These are phyloP conservation scores for Metallyticus violacea DNA, from an alignment of 2,888 invertebrate species.

Conservation along the genomic window DNA sequence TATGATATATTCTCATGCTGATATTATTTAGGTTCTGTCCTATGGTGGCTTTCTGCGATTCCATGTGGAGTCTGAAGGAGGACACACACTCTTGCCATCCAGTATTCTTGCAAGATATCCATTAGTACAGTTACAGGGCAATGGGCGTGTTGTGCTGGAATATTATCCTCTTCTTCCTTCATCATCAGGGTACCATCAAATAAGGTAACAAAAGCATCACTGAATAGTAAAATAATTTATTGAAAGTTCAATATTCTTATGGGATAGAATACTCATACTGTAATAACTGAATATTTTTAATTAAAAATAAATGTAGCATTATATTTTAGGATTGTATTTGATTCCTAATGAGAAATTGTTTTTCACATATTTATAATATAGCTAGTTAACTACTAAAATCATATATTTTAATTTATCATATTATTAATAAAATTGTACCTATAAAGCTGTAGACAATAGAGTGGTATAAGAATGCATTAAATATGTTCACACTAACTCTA, in stretches of 20 bases:
- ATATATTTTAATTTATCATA: too few species aligned
- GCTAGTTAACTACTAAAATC: too few species aligned
- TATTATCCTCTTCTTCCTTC: constrained; percentile 55
- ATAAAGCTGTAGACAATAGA: too few species aligned
- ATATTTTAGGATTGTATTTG: too few species aligned
- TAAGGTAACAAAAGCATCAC: constrained; percentile 47
- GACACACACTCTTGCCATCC: constrained; percentile 53
- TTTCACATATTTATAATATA: too few species aligned
- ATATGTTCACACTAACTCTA: too few species aligned
- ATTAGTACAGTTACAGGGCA: constrained; percentile 77
- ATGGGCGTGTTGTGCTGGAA: constrained; percentile 67
- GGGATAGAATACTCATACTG: background rate
- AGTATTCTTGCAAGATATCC: constrained; percentile 65
- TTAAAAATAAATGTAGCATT: too few species aligned
- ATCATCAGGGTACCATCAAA: constrained; percentile 49
- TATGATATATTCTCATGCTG: background rate
- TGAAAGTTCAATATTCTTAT: background rate
- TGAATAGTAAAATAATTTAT: background rate
- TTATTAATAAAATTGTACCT: too few species aligned
- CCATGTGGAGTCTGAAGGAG: constrained; percentile 63
- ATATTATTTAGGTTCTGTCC: constrained; percentile 63
- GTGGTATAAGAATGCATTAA: too few species aligned
- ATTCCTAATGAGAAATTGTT: too few species aligned
- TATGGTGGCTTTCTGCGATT: constrained; percentile 89
- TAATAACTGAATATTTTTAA: too few species aligned